Percentiles rank a stretch among this genome's conserved stretches.
phyloP scores from a whole-genome alignment of 2,113 vertebrate species.

The Cebidichthys violaceus region DNA sequence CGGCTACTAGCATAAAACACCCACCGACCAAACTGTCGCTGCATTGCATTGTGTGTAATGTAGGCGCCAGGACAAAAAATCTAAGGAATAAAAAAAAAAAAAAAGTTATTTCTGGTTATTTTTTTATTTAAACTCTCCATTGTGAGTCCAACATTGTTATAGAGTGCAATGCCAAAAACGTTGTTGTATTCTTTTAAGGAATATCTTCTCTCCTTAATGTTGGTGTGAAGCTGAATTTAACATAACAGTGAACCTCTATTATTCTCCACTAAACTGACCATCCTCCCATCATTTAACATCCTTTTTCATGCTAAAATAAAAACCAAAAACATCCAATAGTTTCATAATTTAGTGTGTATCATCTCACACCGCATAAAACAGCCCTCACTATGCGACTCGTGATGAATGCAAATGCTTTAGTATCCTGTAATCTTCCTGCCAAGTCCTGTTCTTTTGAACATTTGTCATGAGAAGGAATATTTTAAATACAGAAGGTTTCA shows the following conservation, averaged over 20 bases:
- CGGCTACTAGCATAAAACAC: too few species aligned
- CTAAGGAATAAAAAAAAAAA: background rate
- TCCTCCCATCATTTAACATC: background rate
- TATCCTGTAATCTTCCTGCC: constrained; percentile 27
- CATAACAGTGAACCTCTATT: background rate
- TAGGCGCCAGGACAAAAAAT: background rate
- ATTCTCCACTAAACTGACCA: background rate
- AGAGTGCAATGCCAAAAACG: background rate
- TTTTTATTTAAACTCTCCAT: background rate
- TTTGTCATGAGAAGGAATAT: constrained; percentile 25
- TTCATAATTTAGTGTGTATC: constrained; percentile 30
- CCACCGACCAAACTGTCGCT: background rate
- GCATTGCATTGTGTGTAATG: too few species aligned
- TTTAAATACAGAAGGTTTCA: constrained; percentile 38
- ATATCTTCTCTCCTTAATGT: background rate
- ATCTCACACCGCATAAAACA: constrained; percentile 16
- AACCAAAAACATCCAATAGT: constrained; percentile 17
- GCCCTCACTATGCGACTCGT: constrained; percentile 18
- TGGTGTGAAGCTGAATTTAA: background rate
- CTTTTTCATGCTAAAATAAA: constrained; percentile 4
- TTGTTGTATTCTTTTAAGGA: background rate
- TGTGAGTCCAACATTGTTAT: background rate
- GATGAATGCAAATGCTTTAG: constrained; percentile 42
- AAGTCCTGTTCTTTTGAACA: constrained; percentile 26
- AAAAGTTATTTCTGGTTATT: background rate